Base-by-base conservation (phyloP, 2,888 invertebrate species). In the Tholera decimalis region DNA sequence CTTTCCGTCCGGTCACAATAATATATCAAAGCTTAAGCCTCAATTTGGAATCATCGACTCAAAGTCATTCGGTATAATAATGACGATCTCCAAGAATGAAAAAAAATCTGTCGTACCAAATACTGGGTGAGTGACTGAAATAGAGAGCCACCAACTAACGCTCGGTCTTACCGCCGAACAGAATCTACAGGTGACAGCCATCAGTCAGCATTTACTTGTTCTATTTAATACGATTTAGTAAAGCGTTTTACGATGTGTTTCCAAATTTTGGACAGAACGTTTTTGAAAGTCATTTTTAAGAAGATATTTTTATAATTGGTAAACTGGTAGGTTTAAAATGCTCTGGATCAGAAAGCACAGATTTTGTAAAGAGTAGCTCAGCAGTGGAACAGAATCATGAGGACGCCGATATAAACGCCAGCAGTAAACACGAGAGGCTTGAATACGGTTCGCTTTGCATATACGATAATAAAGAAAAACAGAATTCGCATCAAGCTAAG, bases 401-500 rank as follows among this genome's bases (percentile, higher is more conserved):
- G 33, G 49, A 71, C 24, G 13, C 57, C 65, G 8, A 77, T 28
- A 20, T 49, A 65, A 43, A 39, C 77, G 74, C 77, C 63, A 74
- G 74, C 74, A 77, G 72, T 54, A 49, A 56, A 60, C 15, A 69
- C 24, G 35, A 75, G n/a, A 43, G 69, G 55, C 26, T 47, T 59
- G 18, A 26, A 49, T 24, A 44, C 18, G 22, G 33, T 64, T 77
- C 74, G 74, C 74, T 71, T 71, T 37, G 77, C 73, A 65, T 60
- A 60, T 33, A 77, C 18, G 37, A 64, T 46, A 24, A 46, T 33
- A 8, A 63, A 49, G 11, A 65, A 60, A 35, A 69, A 56, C 13
- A 46, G 18, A 70, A 76, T 57, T 74, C 73, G 74, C 77, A 57
- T 41, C 22, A 70, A 63, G 71, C 58, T 63, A 28, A 51, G 44